A percentile compares a stretch with the other conserved stretches of the same genome.
phyloP scores from a whole-genome alignment of 2,113 vertebrate genomes.

The Apteryx owenii region DNA sequence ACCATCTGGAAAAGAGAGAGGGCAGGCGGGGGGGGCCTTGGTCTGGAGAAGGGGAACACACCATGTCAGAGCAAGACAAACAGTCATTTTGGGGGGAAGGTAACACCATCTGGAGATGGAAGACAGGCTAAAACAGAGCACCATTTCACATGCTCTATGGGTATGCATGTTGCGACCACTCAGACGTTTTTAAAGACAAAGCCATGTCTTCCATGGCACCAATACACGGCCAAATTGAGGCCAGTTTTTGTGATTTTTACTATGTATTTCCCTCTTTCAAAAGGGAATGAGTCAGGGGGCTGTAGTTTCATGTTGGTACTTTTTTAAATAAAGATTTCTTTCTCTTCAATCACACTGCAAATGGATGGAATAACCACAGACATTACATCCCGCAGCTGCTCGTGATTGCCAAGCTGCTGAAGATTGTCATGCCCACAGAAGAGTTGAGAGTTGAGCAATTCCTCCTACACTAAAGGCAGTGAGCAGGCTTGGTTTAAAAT shows the following conservation, averaged over 20 bases:
- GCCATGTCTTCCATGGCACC: background rate
- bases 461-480: background rate
- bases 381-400: background rate
- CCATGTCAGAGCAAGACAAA: rapidly evolving
- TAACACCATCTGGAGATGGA: background rate
- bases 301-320: background rate
- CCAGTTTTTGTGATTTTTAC: background rate
- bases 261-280: background rate
- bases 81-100: background rate
- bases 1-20: rapidly evolving
- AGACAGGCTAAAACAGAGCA: background rate
- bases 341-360: background rate
- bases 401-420: background rate
- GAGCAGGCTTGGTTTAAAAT: background rate
- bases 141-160: rapidly evolving
- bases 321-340: background rate
- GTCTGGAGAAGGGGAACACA: background rate
- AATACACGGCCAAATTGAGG: background rate
- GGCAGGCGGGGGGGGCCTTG: background rate
- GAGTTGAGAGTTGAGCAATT: background rate
- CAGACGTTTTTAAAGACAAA: background rate
- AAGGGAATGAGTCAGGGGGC: rapidly evolving
- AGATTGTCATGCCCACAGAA: rapidly evolving
- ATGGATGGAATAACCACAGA: background rate
- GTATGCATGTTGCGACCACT: background rate